A percentile compares a stretch with the other conserved stretches of the same genome.
Conservation (phyloP, 2,888 invertebrate species). For the Thera obeliscata region DNA sequence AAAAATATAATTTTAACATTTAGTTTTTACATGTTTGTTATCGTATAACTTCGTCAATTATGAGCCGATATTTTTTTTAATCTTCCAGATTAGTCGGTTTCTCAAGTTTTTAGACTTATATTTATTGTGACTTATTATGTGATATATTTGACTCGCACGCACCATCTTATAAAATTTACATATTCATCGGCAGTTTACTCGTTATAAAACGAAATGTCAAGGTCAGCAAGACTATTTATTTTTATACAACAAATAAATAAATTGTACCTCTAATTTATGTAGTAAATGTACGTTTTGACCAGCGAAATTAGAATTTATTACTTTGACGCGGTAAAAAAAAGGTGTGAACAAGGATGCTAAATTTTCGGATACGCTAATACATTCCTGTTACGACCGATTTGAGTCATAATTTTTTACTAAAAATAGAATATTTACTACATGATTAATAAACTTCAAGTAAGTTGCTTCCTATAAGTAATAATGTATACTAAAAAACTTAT, state of each 20-base stretch:
- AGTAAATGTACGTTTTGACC: constrained; percentile 20
- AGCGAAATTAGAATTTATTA: constrained; percentile 33
- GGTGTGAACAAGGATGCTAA: constrained; percentile 18
- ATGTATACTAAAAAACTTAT: too few species aligned
- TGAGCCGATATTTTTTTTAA: too few species aligned
- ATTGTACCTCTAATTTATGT: constrained; percentile 14
- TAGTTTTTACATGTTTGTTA: too few species aligned
- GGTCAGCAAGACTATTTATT: constrained; percentile 26
- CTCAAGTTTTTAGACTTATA: too few species aligned
- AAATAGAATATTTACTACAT: neutral
- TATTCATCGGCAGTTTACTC: constrained; percentile 32
- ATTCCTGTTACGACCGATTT: neutral
- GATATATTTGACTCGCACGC: constrained; percentile 37
- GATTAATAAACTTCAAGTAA: too few species aligned
- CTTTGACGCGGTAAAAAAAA: constrained; percentile 19
- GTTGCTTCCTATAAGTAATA: too few species aligned
- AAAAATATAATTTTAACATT: too few species aligned
- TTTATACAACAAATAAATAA: constrained; percentile 15
- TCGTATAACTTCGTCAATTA: too few species aligned
- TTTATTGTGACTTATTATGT: constrained; percentile 5
- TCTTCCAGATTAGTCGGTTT: too few species aligned
- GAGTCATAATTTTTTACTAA: neutral
- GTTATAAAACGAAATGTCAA: constrained; percentile 42
- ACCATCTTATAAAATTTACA: constrained; percentile 35
- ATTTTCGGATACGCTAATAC: neutral